Percentiles rank a stretch among this genome's conserved stretches.
phyloP scores from a whole-genome alignment of 2,888 invertebrate species.

The Seira musarum region DNA sequence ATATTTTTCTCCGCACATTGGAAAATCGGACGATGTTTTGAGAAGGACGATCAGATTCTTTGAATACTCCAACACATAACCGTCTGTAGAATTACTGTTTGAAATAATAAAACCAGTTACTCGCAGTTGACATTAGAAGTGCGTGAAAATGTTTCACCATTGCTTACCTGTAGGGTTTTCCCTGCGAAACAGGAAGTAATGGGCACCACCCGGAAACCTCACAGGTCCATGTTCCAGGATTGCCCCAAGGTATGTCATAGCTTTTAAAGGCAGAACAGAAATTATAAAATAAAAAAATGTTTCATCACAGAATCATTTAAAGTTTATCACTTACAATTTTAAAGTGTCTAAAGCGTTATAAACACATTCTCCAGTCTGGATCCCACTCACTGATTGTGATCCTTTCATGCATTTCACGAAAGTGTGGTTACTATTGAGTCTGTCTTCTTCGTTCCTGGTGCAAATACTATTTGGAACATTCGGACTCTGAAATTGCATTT shows the following conservation, averaged over 20 bases:
- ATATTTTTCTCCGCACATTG: constrained; percentile 62
- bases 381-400: constrained; percentile 62
- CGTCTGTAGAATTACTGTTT: constrained; percentile 51
- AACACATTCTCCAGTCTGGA: constrained; percentile 61
- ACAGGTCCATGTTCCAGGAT: constrained; percentile 62
- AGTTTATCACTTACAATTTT: constrained; percentile 56
- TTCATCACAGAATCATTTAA: not conserved
- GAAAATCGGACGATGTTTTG: constrained; percentile 62
- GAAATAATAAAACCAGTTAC: not conserved
- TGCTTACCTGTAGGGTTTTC: constrained; percentile 57
- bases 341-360: constrained; percentile 60
- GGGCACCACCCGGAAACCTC: constrained; percentile 65
- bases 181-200: constrained; percentile 55
- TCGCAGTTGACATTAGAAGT: not conserved
- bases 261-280: constrained; percentile 29
- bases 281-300: not conserved
- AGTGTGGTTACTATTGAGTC: constrained; percentile 37
- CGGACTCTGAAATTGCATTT: constrained; percentile 52
- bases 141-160: not conserved
- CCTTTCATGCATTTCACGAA: constrained; percentile 56
- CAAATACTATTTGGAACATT: constrained; percentile 64
- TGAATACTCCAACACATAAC: constrained; percentile 60
- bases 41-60: constrained; percentile 62
- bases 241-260: constrained; percentile 62
- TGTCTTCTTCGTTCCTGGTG: constrained; percentile 34